A percentile compares a stretch with the other conserved stretches of the same genome.
Conservation (phyloP, 2,113 vertebrate species). For the Gasterosteus nipponicus region DNA sequence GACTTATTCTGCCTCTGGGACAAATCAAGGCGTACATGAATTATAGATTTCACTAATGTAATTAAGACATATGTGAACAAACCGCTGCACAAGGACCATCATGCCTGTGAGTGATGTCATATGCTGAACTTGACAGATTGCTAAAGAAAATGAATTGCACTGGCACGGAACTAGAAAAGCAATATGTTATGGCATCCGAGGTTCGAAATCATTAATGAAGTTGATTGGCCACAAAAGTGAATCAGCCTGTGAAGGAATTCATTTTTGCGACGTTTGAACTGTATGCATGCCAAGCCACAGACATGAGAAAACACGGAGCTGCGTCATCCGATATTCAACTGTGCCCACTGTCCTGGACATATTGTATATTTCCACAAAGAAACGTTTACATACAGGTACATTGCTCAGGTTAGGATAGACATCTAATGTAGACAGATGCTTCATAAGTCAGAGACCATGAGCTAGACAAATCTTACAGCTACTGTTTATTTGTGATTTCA, state of each 20-base stretch:
- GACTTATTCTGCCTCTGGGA: constrained; percentile 47
- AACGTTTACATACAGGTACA: constrained; percentile 78
- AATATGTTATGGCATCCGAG: constrained; percentile 60
- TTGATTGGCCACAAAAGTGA: constrained; percentile 20
- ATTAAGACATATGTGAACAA: constrained; percentile 26
- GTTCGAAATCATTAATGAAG: constrained; percentile 22
- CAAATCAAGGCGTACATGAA: constrained; percentile 43
- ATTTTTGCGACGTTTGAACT: constrained; percentile 48
- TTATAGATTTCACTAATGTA: constrained; percentile 36
- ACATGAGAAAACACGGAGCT: constrained; percentile 45
- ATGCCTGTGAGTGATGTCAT: constrained; percentile 36
- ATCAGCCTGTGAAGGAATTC: constrained; percentile 28
- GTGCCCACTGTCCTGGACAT: constrained; percentile 55
- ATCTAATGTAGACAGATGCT: constrained; percentile 53
- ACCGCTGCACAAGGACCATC: constrained; percentile 46
- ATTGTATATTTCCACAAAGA: constrained; percentile 69
- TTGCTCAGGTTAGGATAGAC: constrained; percentile 78
- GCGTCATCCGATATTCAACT: constrained; percentile 49
- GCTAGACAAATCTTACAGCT: constrained; percentile 47
- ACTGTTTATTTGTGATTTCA: constrained; percentile 69
- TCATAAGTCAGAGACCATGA: constrained; percentile 63
- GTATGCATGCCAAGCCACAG: constrained; percentile 66
- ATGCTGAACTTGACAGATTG: constrained; percentile 24
- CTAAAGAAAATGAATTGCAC: constrained; percentile 47
- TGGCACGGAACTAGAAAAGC: constrained; percentile 60